phyloP scores from a whole-genome alignment of 2,113 vertebrate genomes.

The Phrynocephalus versicolor region DNA sequence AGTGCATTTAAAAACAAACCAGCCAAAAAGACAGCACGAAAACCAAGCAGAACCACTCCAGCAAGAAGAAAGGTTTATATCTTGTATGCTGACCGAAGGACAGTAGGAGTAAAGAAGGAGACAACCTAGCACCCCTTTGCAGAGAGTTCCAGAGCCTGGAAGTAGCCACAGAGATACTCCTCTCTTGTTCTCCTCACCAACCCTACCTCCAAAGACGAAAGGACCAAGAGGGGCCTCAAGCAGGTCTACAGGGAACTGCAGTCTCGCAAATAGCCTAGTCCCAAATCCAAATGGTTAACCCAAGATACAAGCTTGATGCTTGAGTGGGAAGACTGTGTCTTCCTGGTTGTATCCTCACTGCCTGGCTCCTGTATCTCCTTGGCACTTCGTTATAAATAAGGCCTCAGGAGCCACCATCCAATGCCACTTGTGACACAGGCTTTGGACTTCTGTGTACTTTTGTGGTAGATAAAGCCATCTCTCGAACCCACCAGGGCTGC shows the following conservation, averaged over 20 bases:
- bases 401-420: background rate
- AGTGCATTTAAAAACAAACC: too few relatives aligned
- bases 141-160: background rate
- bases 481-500: too few relatives aligned
- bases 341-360: background rate
- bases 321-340: background rate
- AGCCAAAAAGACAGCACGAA: too few relatives aligned
- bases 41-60: too few relatives aligned
- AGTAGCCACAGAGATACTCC: too few relatives aligned
- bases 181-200: background rate
- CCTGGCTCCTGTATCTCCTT: background rate
- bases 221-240: too few relatives aligned
- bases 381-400: background rate
- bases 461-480: too few relatives aligned
- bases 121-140: background rate
- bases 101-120: background rate
- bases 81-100: background rate
- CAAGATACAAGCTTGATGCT: background rate
- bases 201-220: background rate
- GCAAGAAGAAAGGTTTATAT: too few relatives aligned
- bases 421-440: too few relatives aligned
- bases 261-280: background rate
- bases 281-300: background rate
- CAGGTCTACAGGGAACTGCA: background rate
- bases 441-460: too few relatives aligned